Conservation (phyloP, 2,888 invertebrate species). For the Drosophila sordidapex region DNA sequence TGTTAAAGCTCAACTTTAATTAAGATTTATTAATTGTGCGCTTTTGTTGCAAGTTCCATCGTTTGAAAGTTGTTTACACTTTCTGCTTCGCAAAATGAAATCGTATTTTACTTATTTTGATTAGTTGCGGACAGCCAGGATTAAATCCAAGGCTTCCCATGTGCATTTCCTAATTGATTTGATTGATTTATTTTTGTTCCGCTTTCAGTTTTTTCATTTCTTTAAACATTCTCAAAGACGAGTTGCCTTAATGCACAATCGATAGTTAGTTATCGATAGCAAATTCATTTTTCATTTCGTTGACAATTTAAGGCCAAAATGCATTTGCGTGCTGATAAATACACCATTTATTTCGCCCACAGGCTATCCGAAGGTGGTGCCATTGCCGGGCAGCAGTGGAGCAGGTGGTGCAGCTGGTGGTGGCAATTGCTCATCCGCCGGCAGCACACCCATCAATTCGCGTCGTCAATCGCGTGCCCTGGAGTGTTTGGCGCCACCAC, state of each 20-base stretch:
- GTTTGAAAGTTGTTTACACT: neutral
- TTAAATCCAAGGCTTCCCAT: neutral
- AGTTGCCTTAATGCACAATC: neutral
- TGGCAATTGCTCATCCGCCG: constrained; percentile 66
- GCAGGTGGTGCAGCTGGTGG: neutral
- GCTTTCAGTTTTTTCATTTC: neutral
- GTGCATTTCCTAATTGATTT: neutral
- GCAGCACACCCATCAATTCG: constrained; percentile 78
- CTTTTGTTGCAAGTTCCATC: neutral
- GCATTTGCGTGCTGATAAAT: neutral
- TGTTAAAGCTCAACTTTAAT: constrained; percentile 15
- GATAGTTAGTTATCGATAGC: neutral
- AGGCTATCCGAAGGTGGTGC: constrained; percentile 91
- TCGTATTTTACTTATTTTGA: neutral
- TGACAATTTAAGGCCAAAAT: neutral
- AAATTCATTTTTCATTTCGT: neutral
- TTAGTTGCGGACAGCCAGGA: neutral
- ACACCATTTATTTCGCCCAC: constrained; percentile 24
- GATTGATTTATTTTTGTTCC: neutral
- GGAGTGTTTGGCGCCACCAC: constrained; percentile 87
- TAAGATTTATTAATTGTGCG: neutral
- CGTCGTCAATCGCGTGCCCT: constrained; percentile 87
- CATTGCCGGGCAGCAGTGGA: constrained; percentile 88
- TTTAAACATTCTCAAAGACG: neutral
- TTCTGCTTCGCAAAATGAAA: neutral